Base-by-base conservation (phyloP, 2,888 invertebrate genomes). In the Harpagoxenus sublaevis region DNA sequence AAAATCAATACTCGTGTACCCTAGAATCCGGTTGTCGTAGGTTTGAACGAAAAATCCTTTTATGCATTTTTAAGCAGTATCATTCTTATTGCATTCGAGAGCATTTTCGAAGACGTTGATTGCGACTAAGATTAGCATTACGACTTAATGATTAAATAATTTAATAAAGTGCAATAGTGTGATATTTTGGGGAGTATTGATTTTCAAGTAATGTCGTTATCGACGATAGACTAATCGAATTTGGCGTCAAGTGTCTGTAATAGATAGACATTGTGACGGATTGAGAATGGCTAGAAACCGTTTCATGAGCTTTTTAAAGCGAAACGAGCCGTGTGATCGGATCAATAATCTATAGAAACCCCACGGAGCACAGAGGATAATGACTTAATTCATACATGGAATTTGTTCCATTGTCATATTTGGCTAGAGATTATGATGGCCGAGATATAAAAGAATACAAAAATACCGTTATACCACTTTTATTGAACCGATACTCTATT, bases 271-370 rank as follows among this genome's bases (percentile, higher is more conserved):
- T 62, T 75, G 62, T 57, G 48, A 79, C 57, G 62, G 45, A 81
- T 74, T 88, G 86, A 92, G 89, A 90, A 89, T 91, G 86, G 84
- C 70, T 74, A 84, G 89, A 88, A 89, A 84, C 87, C 87, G 87
- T 89, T 88, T 89, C 75, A 81, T 77, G 84, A 88, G 89, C 83
- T 89, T 87, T 88, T 90, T 89, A 87, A 90, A 90, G 85, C 84
- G 91, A 90, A 66, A 87, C 91, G 89, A 92, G 88, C 84, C 91
- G 85, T 89, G 86, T 87, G 89, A 92, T 92, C 91, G 90, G 92
- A 90, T 91, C 84, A 91, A 91, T 90, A 92, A 91, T 91, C 88
- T 89, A 89, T 86, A 86, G 82, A 57, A 89, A 86, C 90, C 88
- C 88, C 89, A 90, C 87, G 89, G 88, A 88, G 90, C 84, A 88